These are phyloP conservation scores for Eremophila alpestris DNA, from an alignment of 2,797 vertebrate species.

Conservation along the genomic window DNA sequence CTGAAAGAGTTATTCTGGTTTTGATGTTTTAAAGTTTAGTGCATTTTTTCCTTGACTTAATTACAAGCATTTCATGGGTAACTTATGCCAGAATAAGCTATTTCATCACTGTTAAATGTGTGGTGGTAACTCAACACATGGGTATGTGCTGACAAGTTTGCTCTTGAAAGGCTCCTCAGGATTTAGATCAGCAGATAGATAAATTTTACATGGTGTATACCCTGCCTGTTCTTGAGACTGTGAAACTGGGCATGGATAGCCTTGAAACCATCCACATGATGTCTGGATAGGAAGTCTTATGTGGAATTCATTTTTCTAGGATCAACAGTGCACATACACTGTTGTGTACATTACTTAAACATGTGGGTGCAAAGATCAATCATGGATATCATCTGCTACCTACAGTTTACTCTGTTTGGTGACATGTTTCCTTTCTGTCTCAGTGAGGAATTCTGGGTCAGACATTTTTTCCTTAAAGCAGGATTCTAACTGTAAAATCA, in stretches of 20 bases:
- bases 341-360: not conserved
- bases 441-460: not conserved
- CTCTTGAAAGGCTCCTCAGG: conserved; percentile 29
- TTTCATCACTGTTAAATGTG: conserved; percentile 16
- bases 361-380: not conserved
- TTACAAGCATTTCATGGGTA: not conserved
- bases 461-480: not conserved
- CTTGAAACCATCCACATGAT: not conserved
- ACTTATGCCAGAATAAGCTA: conserved; percentile 12
- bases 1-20: not conserved
- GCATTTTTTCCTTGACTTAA: conserved; percentile 16
- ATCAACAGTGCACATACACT: not conserved
- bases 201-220: not conserved
- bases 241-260: not conserved
- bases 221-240: not conserved
- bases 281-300: not conserved
- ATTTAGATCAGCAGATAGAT: conserved; percentile 34
- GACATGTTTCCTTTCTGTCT: not conserved
- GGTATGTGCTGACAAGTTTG: conserved; percentile 47
- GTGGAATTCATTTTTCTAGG: not conserved
- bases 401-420: not conserved
- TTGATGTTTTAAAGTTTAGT: not conserved
- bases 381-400: not conserved
- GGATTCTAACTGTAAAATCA: not conserved
- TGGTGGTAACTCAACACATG: conserved; percentile 10